These are phyloP conservation scores for Acipenser transmontanus DNA, from an alignment of 2,797 vertebrate species.

Conservation along the genomic window DNA sequence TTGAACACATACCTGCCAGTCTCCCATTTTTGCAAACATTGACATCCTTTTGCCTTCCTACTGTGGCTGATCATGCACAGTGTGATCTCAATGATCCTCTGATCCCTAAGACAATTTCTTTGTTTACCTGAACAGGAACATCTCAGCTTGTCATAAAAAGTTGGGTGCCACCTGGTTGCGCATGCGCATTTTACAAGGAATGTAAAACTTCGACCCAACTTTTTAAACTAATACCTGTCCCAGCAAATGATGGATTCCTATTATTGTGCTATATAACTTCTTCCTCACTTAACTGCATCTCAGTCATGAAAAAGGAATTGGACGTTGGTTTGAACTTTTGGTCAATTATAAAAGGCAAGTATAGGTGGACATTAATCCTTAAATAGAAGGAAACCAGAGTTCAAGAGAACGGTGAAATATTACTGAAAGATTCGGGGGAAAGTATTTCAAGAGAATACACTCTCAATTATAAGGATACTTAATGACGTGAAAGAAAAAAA, in stretches of 20 bases:
- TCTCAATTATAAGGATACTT: no score
- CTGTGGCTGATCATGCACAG: constrained; percentile 60
- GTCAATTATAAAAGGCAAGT: no score
- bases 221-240: constrained; percentile 38
- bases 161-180: constrained; percentile 74
- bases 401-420: no score
- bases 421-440: no score
- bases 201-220: constrained; percentile 42
- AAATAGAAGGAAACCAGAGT: no score
- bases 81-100: constrained; percentile 64
- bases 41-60: constrained; percentile 76
- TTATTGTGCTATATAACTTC: no score
- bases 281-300: no score
- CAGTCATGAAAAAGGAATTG: no score
- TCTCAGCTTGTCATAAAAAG: constrained; percentile 89
- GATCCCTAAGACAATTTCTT: constrained; percentile 72
- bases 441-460: no score
- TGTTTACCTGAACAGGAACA: constrained; percentile 77
- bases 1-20: constrained; percentile 85
- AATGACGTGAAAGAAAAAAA: no score
- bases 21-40: constrained; percentile 88
- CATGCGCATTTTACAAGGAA: constrained; percentile 79
- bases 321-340: no score
- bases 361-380: no score
- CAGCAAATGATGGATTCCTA: constrained; percentile 52